Evolutionary conservation across 2,113 vertebrate genomes (phyloP).

Genomic region (Diadophis punctatus): DNA sequence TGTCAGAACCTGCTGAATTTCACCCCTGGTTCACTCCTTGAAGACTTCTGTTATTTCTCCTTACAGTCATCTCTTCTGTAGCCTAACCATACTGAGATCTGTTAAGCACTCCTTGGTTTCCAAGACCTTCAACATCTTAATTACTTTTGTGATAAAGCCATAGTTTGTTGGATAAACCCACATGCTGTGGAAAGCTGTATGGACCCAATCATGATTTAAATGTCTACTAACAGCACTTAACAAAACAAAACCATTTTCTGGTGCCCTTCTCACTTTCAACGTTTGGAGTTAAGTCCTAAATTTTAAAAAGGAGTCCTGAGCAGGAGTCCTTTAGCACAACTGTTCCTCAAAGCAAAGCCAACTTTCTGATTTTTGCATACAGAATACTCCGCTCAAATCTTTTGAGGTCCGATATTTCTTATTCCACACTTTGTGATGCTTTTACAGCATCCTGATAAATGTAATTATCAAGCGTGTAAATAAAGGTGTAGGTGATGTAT

Average conservation of each 20-base stretch:
- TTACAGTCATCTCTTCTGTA: neutral
- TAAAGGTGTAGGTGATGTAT: constrained; percentile 20
- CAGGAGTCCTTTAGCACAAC: neutral
- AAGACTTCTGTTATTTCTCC: neutral
- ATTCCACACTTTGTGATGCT: neutral
- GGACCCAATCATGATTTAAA: neutral
- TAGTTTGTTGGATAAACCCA: neutral
- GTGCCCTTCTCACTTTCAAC: neutral
- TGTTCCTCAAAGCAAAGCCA: neutral
- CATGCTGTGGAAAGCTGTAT: neutral
- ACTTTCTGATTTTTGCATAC: neutral
- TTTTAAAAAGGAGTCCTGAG: neutral
- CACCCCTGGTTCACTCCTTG: no score
- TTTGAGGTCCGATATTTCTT: neutral
- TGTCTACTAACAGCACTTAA: neutral
- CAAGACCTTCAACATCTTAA: neutral
- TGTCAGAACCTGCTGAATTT: no score
- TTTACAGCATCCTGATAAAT: neutral
- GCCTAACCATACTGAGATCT: neutral
- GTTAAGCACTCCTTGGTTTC: neutral
- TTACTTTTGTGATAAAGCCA: neutral
- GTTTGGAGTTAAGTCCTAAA: neutral
- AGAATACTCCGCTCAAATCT: neutral
- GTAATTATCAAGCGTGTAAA: constrained; percentile 5
- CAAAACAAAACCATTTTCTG: neutral